phyloP scores from a whole-genome alignment of 2,888 invertebrate genomes.

The Ceramica pisi region DNA sequence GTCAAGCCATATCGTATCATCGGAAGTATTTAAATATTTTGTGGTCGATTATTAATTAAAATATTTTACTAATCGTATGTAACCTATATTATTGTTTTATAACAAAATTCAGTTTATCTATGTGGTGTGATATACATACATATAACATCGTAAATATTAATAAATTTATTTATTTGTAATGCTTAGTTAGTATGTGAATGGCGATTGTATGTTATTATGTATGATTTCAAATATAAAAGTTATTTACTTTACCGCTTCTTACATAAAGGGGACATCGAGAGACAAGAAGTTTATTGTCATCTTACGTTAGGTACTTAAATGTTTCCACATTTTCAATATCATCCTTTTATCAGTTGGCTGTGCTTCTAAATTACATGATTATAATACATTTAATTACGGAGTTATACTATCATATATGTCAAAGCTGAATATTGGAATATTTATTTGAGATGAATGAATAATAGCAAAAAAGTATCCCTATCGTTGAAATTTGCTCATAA shows the following conservation, averaged over 20 bases:
- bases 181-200: slow-evolving; percentile 24
- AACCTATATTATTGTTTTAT: not conserved
- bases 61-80: slow-evolving; percentile 13
- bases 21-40: slow-evolving; percentile 26
- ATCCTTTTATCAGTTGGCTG: slow-evolving; percentile 19
- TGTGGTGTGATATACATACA: not conserved
- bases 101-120: slow-evolving; percentile 4
- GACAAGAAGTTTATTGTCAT: slow-evolving; percentile 71
- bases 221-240: slow-evolving; percentile 45
- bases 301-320: slow-evolving; percentile 50
- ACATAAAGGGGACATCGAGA: slow-evolving; percentile 55
- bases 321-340: slow-evolving; percentile 23
- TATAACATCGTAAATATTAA: not conserved
- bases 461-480: slow-evolving; percentile 32
- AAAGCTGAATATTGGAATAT: slow-evolving; percentile 43
- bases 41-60: slow-evolving; percentile 20
- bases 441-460: slow-evolving; percentile 28
- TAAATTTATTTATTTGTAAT: not conserved
- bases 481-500: slow-evolving; percentile 36
- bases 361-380: slow-evolving; percentile 21
- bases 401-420: slow-evolving; percentile 29
- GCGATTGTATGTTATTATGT: slow-evolving; percentile 27
- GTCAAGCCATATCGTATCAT: not conserved
- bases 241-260: slow-evolving; percentile 45
- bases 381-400: slow-evolving; percentile 17